Evolutionary conservation across 2,888 invertebrate species (phyloP).

Genomic region (Alitta virens): DNA sequence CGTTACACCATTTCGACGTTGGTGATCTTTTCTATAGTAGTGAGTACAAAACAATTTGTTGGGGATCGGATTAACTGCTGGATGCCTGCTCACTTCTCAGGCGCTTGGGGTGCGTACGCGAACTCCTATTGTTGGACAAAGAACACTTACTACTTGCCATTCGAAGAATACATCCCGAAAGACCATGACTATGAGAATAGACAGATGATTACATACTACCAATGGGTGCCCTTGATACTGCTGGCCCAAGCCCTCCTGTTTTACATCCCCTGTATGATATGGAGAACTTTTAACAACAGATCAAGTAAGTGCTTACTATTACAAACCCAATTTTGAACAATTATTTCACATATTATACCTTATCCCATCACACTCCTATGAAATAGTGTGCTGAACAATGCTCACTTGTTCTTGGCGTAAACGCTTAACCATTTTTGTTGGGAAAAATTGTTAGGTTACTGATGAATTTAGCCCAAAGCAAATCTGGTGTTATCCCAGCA

Average conservation of each 20-base stretch:
- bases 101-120: slow-evolving; percentile 32
- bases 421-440: too few relatives aligned
- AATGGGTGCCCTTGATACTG: slow-evolving; percentile 35
- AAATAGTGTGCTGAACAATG: too few relatives aligned
- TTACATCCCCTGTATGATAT: slow-evolving; percentile 28
- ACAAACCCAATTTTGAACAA: too few relatives aligned
- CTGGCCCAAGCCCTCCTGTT: slow-evolving; percentile 31
- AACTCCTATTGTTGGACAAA: slow-evolving; percentile 35
- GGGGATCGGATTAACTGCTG: slow-evolving; percentile 34
- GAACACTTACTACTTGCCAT: slow-evolving; percentile 35
- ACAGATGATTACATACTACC: slow-evolving; percentile 34
- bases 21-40: slow-evolving; percentile 31
- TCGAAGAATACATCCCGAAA: slow-evolving; percentile 33
- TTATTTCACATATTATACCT: too few relatives aligned
- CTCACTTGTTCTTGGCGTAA: too few relatives aligned
- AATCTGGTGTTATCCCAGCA: too few relatives aligned
- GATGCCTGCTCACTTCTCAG: slow-evolving; percentile 35
- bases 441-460: too few relatives aligned
- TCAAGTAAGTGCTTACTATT: slow-evolving; percentile 27
- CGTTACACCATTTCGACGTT: slow-evolving; percentile 29
- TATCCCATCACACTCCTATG: too few relatives aligned
- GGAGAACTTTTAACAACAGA: slow-evolving; percentile 28
- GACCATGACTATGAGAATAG: slow-evolving; percentile 31
- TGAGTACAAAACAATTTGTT: slow-evolving; percentile 32
- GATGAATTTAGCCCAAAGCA: too few relatives aligned